These are phyloP conservation scores for Synergus laeviventris DNA, from an alignment of 2,888 invertebrate species.

Conservation along the genomic window DNA sequence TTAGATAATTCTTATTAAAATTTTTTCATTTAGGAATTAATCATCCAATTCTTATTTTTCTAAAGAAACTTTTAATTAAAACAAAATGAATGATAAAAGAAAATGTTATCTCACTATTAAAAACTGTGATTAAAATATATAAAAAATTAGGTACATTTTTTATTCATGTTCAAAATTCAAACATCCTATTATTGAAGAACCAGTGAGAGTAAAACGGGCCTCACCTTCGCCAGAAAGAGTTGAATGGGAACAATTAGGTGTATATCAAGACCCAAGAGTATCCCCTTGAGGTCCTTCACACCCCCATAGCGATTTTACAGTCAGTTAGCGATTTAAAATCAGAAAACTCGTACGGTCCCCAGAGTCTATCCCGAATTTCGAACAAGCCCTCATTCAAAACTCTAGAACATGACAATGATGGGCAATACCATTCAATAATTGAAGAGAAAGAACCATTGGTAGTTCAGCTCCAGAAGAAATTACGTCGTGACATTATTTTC, in stretches of 20 bases:
- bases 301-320: constrained; percentile 35
- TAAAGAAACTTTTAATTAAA: no score
- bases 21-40: no score
- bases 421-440: background rate
- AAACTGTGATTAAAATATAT: no score
- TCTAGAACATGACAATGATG: constrained; percentile 22
- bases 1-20: no score
- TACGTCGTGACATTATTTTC: constrained; percentile 25
- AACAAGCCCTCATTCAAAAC: constrained; percentile 5
- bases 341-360: constrained; percentile 30
- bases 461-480: constrained; percentile 9
- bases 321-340: constrained; percentile 38
- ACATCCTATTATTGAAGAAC: background rate
- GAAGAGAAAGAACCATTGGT: background rate
- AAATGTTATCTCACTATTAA: no score
- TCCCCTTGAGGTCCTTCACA: constrained; percentile 31
- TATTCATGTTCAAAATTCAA: background rate
- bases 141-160: no score
- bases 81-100: no score
- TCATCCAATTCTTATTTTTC: no score
- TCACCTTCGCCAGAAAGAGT: constrained; percentile 17
- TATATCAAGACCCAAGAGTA: constrained; percentile 26
- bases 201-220: constrained; percentile 3
- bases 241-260: constrained; percentile 37
- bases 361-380: constrained; percentile 15